phyloP scores from a whole-genome alignment of 1,140 invertebrate genomes.

The Cydia amplana region DNA sequence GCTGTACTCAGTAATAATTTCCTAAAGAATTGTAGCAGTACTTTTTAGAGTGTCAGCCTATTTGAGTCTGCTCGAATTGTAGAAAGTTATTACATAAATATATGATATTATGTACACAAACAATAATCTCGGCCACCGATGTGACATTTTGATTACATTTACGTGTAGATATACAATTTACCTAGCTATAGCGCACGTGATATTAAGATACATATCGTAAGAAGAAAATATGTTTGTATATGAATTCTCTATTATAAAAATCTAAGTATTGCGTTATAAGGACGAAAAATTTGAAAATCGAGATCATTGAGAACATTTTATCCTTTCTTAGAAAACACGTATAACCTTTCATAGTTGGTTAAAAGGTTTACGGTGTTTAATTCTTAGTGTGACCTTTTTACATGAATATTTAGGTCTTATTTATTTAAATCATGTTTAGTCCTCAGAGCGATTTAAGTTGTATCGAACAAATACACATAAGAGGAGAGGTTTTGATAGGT shows the following conservation, averaged over 20 bases:
- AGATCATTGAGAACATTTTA: slow-evolving; percentile 20
- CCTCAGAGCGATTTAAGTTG: too few species aligned
- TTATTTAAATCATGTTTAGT: not conserved
- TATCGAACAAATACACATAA: too few species aligned
- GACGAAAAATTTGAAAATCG: slow-evolving; percentile 28
- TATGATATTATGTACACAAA: slow-evolving; percentile 17
- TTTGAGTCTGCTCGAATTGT: not conserved
- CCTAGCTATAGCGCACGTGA: slow-evolving; percentile 24
- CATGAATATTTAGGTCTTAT: not conserved
- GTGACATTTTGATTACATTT: slow-evolving; percentile 21
- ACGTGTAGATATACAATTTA: slow-evolving; percentile 30
- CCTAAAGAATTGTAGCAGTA: not conserved
- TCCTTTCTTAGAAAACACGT: not conserved
- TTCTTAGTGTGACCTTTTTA: not conserved
- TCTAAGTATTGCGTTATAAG: slow-evolving; percentile 22
- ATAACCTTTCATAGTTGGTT: not conserved
- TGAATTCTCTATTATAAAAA: slow-evolving; percentile 30
- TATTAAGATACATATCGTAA: slow-evolving; percentile 21
- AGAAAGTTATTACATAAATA: slow-evolving; percentile 1
- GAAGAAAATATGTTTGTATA: slow-evolving; percentile 32
- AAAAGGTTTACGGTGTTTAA: not conserved
- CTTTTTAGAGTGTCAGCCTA: not conserved
- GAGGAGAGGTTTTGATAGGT: too few species aligned
- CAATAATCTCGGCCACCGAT: slow-evolving; percentile 10
- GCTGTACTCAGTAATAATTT: not conserved